Conservation (phyloP, 2,888 invertebrate species). For the Belgica antarctica region DNA sequence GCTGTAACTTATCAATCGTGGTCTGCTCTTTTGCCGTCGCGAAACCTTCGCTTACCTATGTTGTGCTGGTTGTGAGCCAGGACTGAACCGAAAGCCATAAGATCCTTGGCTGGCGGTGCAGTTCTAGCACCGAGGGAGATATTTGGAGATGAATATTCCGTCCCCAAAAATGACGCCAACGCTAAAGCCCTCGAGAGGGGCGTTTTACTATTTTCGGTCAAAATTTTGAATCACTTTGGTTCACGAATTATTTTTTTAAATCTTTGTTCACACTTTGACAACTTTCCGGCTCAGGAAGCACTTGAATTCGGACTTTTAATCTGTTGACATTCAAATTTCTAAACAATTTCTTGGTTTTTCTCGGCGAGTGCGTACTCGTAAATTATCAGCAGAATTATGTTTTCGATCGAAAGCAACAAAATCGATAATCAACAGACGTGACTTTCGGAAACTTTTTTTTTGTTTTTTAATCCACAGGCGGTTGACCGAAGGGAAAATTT, state of each 20-base stretch:
- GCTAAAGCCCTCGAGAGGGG: conserved; percentile 55
- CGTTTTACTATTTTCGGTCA: conserved; percentile 56
- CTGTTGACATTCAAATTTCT: background rate
- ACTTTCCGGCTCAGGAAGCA: background rate
- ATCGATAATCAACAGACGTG: conserved; percentile 27
- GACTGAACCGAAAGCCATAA: conserved; percentile 56
- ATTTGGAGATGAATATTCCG: conserved; percentile 53
- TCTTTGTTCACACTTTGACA: background rate
- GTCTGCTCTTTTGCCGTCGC: conserved; percentile 6
- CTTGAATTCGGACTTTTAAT: background rate
- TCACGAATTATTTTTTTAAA: conserved; percentile 21
- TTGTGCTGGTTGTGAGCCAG: conserved; percentile 56
- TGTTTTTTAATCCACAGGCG: conserved; percentile 30
- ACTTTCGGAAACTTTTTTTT: conserved; percentile 9
- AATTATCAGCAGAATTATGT: background rate
- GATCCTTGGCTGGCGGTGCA: conserved; percentile 56
- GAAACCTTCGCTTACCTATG: conserved; percentile 51
- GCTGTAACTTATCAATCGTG: background rate
- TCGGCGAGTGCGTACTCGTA: too few species aligned
- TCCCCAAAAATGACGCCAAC: conserved; percentile 57
- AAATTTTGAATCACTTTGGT: conserved; percentile 52
- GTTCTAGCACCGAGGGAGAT: conserved; percentile 55
- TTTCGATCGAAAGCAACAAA: conserved; percentile 17
- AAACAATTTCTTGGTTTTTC: too few species aligned
- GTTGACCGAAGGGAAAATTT: conserved; percentile 1